A percentile compares a stretch with the other conserved stretches of the same genome.
Evolutionary conservation across 2,888 invertebrate genomes (phyloP).

Genomic region (Mantis religiosa): DNA sequence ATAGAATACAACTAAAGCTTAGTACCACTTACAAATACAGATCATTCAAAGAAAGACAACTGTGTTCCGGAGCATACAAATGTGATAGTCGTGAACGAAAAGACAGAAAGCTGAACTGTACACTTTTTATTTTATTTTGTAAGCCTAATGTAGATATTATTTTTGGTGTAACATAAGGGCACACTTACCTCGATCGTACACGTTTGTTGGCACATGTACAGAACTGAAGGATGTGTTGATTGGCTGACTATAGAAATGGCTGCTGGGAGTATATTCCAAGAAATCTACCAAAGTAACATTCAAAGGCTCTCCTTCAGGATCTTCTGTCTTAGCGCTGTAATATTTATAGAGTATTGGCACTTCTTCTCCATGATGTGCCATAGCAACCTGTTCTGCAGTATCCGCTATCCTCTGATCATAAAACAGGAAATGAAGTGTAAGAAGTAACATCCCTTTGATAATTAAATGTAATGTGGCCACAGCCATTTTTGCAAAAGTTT

Average conservation of each 20-base stretch:
- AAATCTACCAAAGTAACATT: constrained; percentile 40
- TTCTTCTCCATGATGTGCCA: constrained; percentile 47
- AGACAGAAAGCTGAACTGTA: not conserved
- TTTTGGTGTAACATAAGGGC: no score
- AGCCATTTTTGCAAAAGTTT: no score
- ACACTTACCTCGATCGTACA: constrained; percentile 77
- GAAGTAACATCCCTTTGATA: no score
- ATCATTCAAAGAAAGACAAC: no score
- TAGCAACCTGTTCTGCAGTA: constrained; percentile 77
- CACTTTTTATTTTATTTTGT: not conserved
- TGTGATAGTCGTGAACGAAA: no score
- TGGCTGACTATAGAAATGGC: constrained; percentile 72
- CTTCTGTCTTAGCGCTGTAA: constrained; percentile 66
- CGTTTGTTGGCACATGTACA: constrained; percentile 93
- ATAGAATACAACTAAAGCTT: no score
- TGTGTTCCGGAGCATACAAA: no score
- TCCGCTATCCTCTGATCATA: constrained; percentile 71
- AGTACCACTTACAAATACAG: no score
- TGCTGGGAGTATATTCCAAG: constrained; percentile 60
- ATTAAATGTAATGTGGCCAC: no score
- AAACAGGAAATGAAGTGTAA: no score
- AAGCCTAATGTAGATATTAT: no score
- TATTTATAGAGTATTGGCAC: constrained; percentile 52
- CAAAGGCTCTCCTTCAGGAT: constrained; percentile 47
- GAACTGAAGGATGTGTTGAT: constrained; percentile 78